These are phyloP conservation scores for Dorcus parallelipipedus DNA, from an alignment of 2,888 invertebrate species.

Conservation along the genomic window DNA sequence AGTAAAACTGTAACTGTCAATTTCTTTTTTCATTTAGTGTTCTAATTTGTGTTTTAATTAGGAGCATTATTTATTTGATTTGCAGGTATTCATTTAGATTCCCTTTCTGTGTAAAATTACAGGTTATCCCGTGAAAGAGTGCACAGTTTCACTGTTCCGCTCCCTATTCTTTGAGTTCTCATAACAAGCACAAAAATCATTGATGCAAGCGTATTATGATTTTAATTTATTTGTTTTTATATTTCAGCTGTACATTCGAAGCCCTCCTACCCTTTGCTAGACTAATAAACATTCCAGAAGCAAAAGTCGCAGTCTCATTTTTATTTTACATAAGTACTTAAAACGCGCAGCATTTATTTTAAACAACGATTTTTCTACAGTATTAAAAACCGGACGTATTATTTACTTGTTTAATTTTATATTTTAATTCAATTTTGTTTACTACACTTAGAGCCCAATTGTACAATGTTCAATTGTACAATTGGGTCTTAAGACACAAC, in stretches of 20 bases:
- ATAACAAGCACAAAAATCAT: constrained; percentile 4
- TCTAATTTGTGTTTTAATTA: no score
- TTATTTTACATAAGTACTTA: background rate
- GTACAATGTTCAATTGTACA: background rate
- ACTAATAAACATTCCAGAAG: constrained; percentile 13
- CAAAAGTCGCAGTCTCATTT: background rate
- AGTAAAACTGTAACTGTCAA: no score
- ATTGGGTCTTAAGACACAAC: no score
- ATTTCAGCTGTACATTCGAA: constrained; percentile 44
- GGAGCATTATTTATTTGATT: no score
- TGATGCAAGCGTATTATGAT: constrained; percentile 16
- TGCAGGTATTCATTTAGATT: no score
- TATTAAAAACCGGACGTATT: background rate
- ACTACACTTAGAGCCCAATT: background rate
- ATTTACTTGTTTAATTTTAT: background rate
- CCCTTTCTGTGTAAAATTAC: no score
- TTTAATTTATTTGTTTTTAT: constrained; percentile 36
- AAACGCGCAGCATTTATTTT: background rate
- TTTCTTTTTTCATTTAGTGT: no score
- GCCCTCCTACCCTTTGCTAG: constrained; percentile 40
- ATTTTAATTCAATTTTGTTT: no score
- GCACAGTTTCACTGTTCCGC: constrained; percentile 10
- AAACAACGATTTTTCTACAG: background rate
- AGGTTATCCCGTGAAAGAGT: no score
- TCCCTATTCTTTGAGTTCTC: constrained; percentile 1